Percentiles rank a stretch among this genome's conserved stretches.
These are phyloP conservation scores for Spizaetus ornatus DNA, from an alignment of 2,113 vertebrate genomes.

Conservation along the genomic window DNA sequence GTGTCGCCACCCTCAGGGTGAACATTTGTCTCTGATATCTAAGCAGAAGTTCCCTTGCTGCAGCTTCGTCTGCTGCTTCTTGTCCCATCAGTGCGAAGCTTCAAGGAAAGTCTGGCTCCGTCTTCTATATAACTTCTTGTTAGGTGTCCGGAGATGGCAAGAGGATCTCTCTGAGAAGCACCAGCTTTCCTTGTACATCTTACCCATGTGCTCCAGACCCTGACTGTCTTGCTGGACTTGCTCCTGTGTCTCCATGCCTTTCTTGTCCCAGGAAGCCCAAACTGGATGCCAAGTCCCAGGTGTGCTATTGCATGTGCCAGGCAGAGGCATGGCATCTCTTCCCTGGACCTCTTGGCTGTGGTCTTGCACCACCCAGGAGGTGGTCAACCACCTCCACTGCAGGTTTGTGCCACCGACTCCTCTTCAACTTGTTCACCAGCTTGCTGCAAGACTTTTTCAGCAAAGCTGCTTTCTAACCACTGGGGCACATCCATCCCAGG, in stretches of 20 bases:
- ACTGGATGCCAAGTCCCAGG: not conserved
- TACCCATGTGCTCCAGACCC: rapidly evolving
- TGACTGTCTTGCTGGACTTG: not conserved
- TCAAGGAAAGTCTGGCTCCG: not conserved
- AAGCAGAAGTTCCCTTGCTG: not conserved
- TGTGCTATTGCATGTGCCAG: not conserved
- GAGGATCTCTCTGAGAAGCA: not conserved
- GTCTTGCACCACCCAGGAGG: not conserved
- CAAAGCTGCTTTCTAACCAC: not conserved
- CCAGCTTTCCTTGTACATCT: not conserved
- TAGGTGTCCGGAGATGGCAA: not conserved
- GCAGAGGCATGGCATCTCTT: not conserved
- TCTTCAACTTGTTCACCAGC: not conserved
- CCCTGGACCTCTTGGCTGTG: not conserved
- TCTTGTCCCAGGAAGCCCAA: not conserved
- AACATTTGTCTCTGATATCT: not conserved
- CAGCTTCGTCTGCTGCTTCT: not conserved
- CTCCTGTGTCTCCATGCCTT: not conserved
- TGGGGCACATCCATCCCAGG: not conserved
- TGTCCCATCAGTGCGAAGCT: not conserved
- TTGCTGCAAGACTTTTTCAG: rapidly evolving
- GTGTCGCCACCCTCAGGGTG: not conserved
- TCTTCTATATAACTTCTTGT: not conserved
- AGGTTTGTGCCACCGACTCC: not conserved
- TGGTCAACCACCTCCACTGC: not conserved